Base-by-base conservation (phyloP, 1,140 invertebrate genomes). In the Acromyrmex heyeri region DNA sequence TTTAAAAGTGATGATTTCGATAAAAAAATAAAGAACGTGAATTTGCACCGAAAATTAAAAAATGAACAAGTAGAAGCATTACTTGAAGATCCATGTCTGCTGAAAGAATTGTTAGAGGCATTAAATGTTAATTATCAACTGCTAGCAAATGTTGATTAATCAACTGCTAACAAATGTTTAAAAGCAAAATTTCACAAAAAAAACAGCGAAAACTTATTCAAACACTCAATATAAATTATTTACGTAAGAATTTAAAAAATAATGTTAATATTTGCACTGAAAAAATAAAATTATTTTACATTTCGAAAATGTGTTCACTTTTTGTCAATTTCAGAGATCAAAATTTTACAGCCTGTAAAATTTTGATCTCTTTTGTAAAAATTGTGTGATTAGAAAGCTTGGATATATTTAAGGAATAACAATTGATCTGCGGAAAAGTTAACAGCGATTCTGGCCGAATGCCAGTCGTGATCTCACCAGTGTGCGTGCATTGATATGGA, bases 381-480 rank as follows among this genome's bases (percentile, higher is more conserved):
- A 75, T 83, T 48, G 59, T 50, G 57, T 34, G 44, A 82, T 72
- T 24, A 14, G n/a, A 5, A n/a, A 38, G 10, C 18, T 82, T 44
- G 76, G 61, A 82, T 65, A 85, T 62, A 85, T 62, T 86, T 64
- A 18, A 34, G 61, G 27, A 34, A 72, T 77, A 30, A 27, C 50
- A 18, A 82, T 82, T 48, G 61, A 73, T 14, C 34, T 4, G 21
- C 16, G 50, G 67, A 89, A 77, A 86, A 86, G 55, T 86, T 34
- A 78, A 72, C 59, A 34, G 69, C 73, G 57, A 85, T 50, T 79
- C 57, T 87, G 88, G 88, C 88, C 38, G 8, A 55, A 64, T 3
- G 88, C 88, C 88, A 89, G 44, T 85, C 73, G 18, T 78, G 88
- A 89, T 89, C 64, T 89, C 85, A 79, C 78, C 85, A 87, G 87